Evolutionary conservation across 1,140 invertebrate genomes (phyloP).

Genomic region (Lasioglossum albipes): DNA sequence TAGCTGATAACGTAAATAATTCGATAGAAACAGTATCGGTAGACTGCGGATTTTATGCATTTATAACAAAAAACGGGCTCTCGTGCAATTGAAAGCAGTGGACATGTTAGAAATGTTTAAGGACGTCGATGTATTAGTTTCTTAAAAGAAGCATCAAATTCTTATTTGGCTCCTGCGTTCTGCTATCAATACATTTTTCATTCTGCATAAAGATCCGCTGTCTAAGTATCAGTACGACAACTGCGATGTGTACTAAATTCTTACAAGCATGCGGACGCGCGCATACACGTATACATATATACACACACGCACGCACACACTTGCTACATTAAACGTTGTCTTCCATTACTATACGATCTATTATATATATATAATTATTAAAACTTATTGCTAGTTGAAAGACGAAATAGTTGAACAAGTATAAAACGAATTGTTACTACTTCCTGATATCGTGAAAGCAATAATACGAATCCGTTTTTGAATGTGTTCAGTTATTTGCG

Average conservation of each 20-base stretch:
- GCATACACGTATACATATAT: not conserved
- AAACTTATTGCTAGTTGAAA: not conserved
- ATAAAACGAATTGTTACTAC: not conserved
- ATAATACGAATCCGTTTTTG: not conserved
- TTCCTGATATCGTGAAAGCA: constrained; percentile 4
- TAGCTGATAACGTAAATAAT: not conserved
- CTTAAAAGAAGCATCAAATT: no score
- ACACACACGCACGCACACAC: not conserved
- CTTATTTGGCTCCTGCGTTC: no score
- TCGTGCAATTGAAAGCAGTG: no score
- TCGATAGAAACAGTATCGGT: no score
- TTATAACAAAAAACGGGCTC: no score
- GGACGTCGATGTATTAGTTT: no score
- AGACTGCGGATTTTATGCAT: no score
- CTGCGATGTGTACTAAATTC: no score
- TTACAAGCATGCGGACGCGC: no score
- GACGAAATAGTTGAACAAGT: not conserved
- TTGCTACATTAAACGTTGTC: constrained; percentile 31
- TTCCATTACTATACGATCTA: constrained; percentile 20
- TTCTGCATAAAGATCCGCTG: no score
- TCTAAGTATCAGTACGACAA: not conserved
- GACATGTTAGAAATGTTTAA: no score
- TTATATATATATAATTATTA: not conserved
- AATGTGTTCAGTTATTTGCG: not conserved
- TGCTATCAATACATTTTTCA: no score